These are phyloP conservation scores for Clinocottus analis DNA, from an alignment of 2,113 vertebrate species.

Conservation along the genomic window DNA sequence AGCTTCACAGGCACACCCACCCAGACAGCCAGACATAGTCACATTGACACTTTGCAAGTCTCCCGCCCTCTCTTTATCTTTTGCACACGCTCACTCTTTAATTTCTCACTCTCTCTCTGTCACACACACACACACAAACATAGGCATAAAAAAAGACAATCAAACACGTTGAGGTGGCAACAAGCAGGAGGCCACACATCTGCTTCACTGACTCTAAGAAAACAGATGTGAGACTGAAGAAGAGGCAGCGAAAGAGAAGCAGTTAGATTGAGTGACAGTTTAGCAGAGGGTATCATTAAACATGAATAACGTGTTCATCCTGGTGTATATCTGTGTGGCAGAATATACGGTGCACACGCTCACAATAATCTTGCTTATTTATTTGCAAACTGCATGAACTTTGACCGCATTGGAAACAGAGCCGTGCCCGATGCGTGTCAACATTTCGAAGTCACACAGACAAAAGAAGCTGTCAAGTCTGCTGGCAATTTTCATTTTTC, in stretches of 20 bases:
- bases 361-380: conserved; percentile 28
- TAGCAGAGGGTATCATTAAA: conserved; percentile 36
- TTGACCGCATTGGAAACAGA: conserved; percentile 34
- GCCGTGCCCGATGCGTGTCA: conserved; percentile 46
- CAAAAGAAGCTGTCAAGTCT: conserved; percentile 53
- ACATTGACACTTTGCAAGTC: conserved; percentile 41
- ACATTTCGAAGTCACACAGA: conserved; percentile 50
- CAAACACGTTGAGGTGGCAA: conserved; percentile 30
- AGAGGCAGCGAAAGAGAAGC: conserved; percentile 25
- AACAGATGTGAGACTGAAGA: conserved; percentile 22
- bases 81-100: conserved; percentile 14
- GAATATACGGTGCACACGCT: conserved; percentile 2
- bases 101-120: conserved; percentile 17
- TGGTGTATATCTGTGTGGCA: conserved; percentile 8
- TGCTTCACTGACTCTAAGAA: conserved; percentile 36
- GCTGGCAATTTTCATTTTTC: conserved; percentile 46
- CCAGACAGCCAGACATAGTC: conserved; percentile 48
- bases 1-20: conserved; percentile 64
- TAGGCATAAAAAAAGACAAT: conserved; percentile 27
- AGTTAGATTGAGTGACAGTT: conserved; percentile 27
- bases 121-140: conserved; percentile 27
- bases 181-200: conserved; percentile 27
- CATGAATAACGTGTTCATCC: conserved; percentile 21
- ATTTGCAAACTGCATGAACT: conserved; percentile 3
- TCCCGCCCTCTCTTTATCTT: conserved; percentile 37